phyloP scores from a whole-genome alignment of 1,140 invertebrate genomes.

The Rhizoglyphus robini region DNA sequence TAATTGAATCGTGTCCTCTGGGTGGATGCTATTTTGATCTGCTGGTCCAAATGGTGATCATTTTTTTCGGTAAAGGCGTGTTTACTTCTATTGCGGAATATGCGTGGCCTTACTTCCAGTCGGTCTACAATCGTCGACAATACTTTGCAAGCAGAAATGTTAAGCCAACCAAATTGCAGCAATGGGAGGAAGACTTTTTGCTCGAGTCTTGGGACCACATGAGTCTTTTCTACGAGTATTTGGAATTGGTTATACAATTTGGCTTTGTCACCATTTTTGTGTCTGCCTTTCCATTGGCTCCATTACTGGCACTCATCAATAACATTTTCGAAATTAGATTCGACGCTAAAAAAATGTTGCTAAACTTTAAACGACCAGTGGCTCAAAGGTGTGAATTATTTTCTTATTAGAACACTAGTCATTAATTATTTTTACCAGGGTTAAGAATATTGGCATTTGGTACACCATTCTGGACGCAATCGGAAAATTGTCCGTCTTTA shows the following conservation, averaged over 20 bases:
- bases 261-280: constrained; percentile 83
- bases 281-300: constrained; percentile 72
- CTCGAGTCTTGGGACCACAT: constrained; percentile 73
- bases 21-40: constrained; percentile 51
- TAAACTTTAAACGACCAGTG: constrained; percentile 65
- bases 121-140: constrained; percentile 2
- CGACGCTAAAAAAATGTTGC: constrained; percentile 69
- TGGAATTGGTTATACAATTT: constrained; percentile 89
- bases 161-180: constrained; percentile 32
- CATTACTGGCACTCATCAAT: constrained; percentile 67
- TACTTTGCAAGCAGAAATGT: not conserved
- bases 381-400: constrained; percentile 43
- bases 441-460: constrained; percentile 51
- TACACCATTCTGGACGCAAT: constrained; percentile 75
- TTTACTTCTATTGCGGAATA: constrained; percentile 47
- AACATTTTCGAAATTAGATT: constrained; percentile 77
- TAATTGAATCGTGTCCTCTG: not conserved
- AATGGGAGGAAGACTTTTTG: constrained; percentile 84
- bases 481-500: constrained; percentile 75
- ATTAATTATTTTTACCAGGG: constrained; percentile 19
- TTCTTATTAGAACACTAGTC: not conserved
- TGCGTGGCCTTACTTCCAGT: constrained; percentile 38
- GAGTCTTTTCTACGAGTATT: constrained; percentile 86
- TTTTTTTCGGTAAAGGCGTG: constrained; percentile 54
- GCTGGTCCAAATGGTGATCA: constrained; percentile 49